Base-by-base conservation (phyloP, 2,113 vertebrate species). In the Megaceryle maxima region DNA sequence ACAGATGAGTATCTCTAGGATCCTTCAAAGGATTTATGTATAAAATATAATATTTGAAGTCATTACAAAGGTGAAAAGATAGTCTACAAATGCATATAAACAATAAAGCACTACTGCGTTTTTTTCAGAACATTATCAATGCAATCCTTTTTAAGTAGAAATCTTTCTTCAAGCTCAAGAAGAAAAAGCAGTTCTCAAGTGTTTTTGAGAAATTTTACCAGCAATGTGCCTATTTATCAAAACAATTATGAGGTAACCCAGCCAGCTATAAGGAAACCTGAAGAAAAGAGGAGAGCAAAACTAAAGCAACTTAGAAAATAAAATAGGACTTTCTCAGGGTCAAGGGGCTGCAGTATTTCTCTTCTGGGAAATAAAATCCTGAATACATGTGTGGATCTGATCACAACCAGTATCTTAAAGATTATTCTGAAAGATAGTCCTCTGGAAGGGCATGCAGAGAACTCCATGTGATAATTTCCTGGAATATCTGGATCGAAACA, bases 391-490 rank as follows among this genome's bases (percentile, higher is more conserved):
- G 6, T 67, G 89, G 57, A 72, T 76, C 46, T 92, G 70, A 95
- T 31, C 39, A 43, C 57, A 89, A 53, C 13, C 19, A 35, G 74
- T 79, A 62, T 80, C 67, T 91, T 80, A 57, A 83, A 92, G 88
- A 87, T 91, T 83, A 84, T 50, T 10, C 62, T 94, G 83, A 69
- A 93, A 82, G 76, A 75, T 3, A 75, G 62, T 85, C 31, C 16
- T 48, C 81, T 94, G 63, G 62, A 95, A 83, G 91, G 41, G 91
- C 83, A 94, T 0, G 44, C 62, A 68, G 88, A 72, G 88, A 94
- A 84, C 80, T 82, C 69, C 62, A 89, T 83, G 96, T 95, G 94
- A 92, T 93, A 92, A 93, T 96, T 96, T 96, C 91, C 81, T 93
- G 95, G 95, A 96, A 96, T 94, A 92, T 93, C 92, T 94, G 92